A percentile compares a stretch with the other conserved stretches of the same genome.
Evolutionary conservation across 2,113 vertebrate genomes (phyloP).

Genomic region (Ursus arctos): DNA sequence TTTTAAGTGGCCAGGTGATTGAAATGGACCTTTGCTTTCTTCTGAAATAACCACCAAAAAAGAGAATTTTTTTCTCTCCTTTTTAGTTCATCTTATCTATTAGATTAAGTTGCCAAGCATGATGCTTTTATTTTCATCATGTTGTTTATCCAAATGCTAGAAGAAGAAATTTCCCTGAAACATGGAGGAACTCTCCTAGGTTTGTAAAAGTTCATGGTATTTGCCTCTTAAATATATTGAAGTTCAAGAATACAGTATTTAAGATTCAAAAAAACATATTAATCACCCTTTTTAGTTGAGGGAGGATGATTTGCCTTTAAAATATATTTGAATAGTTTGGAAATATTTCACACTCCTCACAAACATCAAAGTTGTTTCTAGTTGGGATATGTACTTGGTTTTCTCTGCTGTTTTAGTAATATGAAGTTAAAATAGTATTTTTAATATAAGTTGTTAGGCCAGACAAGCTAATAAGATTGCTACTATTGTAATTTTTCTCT

Average conservation of each 20-base stretch:
- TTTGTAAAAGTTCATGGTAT: neutral
- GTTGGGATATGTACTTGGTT: neutral
- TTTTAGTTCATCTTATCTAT: conserved; percentile 2
- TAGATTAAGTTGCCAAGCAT: neutral
- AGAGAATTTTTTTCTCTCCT: neutral
- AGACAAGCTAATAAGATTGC: neutral
- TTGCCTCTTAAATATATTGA: neutral
- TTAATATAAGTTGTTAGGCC: neutral
- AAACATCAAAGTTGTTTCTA: neutral
- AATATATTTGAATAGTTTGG: neutral
- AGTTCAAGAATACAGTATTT: neutral
- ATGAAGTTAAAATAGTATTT: neutral
- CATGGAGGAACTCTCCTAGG: neutral
- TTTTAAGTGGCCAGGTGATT: neutral
- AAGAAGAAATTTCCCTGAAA: neutral
- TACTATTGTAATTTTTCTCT: neutral
- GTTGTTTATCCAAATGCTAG: conserved; percentile 1
- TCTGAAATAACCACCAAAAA: neutral
- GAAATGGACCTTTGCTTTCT: neutral
- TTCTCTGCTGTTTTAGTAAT: neutral
- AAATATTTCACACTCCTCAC: neutral
- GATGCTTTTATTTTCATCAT: neutral
- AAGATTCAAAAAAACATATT: neutral
- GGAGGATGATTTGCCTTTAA: neutral
- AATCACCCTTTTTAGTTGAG: neutral